phyloP scores from a whole-genome alignment of 1,140 invertebrate genomes.

The Conopomorpha cramerella region DNA sequence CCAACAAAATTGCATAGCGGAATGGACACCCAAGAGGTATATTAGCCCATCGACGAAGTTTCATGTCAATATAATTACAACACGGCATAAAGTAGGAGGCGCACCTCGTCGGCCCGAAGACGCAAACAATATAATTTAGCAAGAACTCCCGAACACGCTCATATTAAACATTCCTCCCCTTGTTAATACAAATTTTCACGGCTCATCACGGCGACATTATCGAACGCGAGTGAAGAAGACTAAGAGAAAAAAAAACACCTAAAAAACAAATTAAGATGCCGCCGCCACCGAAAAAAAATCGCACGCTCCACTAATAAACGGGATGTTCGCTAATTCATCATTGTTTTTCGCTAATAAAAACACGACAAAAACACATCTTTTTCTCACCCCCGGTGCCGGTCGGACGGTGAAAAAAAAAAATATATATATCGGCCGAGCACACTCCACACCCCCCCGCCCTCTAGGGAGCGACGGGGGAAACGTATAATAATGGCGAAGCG shows the following conservation, averaged over 20 bases:
- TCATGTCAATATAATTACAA: not conserved
- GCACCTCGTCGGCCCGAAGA: slow-evolving; percentile 15
- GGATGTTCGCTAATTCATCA: slow-evolving; percentile 49
- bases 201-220: slow-evolving; percentile 16
- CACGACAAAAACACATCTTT: slow-evolving; percentile 47
- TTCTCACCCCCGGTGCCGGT: not conserved
- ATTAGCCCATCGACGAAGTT: not conserved
- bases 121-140: slow-evolving; percentile 46
- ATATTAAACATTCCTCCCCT: slow-evolving; percentile 34
- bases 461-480: slow-evolving; percentile 4
- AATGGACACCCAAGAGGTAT: not conserved
- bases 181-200: slow-evolving; percentile 38
- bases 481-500: slow-evolving; percentile 7
- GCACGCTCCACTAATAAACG: slow-evolving; percentile 38
- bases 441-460: slow-evolving; percentile 7
- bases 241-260: slow-evolving; percentile 1
- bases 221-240: too few relatives aligned
- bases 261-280: slow-evolving; percentile 26
- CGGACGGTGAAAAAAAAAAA: too few relatives aligned
- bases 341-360: slow-evolving; percentile 56
- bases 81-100: not conserved
- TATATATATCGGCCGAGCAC: too few relatives aligned
- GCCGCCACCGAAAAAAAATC: slow-evolving; percentile 16
- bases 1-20: not conserved
- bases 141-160: slow-evolving; percentile 19